Evolutionary conservation across 1,140 invertebrate genomes (phyloP), one percentile per base, ranked within the genome.

Genomic region (Platorchestia sp.): DNA sequence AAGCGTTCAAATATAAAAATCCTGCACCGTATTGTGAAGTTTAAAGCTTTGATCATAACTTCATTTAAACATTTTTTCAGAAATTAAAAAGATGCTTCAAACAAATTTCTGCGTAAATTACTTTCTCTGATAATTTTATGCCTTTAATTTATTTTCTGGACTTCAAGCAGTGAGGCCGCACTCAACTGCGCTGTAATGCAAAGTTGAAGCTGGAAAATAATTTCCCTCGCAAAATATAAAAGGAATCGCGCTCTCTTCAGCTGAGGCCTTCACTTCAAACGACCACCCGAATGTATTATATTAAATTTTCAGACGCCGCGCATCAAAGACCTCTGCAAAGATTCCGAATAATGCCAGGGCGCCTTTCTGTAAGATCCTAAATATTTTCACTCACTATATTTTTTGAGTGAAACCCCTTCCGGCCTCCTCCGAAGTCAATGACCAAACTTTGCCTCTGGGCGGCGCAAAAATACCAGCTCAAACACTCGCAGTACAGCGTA

Each of bases 381-480:
- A 90, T 44, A 90, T 90, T 90, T 90, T 90, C 41, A 90, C 87
- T 90, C 41, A 45, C 41, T 42, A 90, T 42, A 45, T 44, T 90
- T 90, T 90, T 90, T 90, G 91, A 93, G 91, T 93, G 91, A 93
- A 93, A 93, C 19, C 43, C 44, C 45, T 93, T 47, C 91, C 36
- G 91, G 43, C 45, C 91, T 45, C 91, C 45, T 45, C 47, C 45
- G 91, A 40, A 93, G 91, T 93, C 91, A 93, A 45, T 93, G 91
- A 44, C 91, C 45, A 93, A 93, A 93, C 36, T 93, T 45, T 44
- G 43, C 36, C 45, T 45, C 0, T 5, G 47, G 41, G 91, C 44
- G 1, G 91, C 0, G 43, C 45, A 93, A 93, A 93, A 45, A 45
- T 44, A 75, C 36, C 19, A 93, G 43, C 91, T 44, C 91, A 47